A percentile compares a stretch with the other conserved stretches of the same genome.
Conservation (phyloP, 2,888 invertebrate species). For the Lucinisca nassula region DNA sequence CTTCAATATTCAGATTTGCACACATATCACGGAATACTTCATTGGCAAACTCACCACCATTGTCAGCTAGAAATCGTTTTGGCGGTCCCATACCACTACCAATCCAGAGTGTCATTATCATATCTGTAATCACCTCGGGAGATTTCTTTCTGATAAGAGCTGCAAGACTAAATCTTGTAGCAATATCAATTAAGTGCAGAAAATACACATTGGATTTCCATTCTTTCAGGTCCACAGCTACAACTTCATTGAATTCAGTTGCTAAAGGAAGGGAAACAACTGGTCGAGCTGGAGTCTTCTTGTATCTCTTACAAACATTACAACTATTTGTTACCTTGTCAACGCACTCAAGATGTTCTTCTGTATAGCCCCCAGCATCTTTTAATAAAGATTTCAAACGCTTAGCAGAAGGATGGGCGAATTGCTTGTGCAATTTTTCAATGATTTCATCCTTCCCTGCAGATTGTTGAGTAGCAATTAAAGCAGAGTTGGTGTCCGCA, state of each 20-base stretch:
- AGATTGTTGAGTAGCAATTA: slow-evolving; percentile 26
- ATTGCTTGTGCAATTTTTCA: slow-evolving; percentile 65
- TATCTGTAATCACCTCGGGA: slow-evolving; percentile 35
- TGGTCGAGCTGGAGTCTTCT: slow-evolving; percentile 48
- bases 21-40: slow-evolving; percentile 53
- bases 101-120: slow-evolving; percentile 45
- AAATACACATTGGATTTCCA: slow-evolving; percentile 34
- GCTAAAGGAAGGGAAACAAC: slow-evolving; percentile 50
- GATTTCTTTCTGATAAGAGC: slow-evolving; percentile 41
- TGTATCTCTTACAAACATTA: slow-evolving; percentile 38
- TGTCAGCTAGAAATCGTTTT: slow-evolving; percentile 36
- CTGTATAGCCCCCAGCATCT: slow-evolving; percentile 42
- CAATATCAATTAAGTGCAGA: slow-evolving; percentile 51
- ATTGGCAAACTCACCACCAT: slow-evolving; percentile 59
- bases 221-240: slow-evolving; percentile 36
- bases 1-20: slow-evolving; percentile 48
- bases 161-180: slow-evolving; percentile 52
- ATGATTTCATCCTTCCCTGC: slow-evolving; percentile 21
- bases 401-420: slow-evolving; percentile 64
- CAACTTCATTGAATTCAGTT: slow-evolving; percentile 24
- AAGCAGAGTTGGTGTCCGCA: not conserved
- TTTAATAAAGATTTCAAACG: slow-evolving; percentile 48
- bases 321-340: slow-evolving; percentile 32
- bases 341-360: slow-evolving; percentile 30
- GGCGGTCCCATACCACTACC: slow-evolving; percentile 41